Evolutionary conservation across 1,140 invertebrate genomes (phyloP).

Genomic region (Diachasma alloeum): DNA sequence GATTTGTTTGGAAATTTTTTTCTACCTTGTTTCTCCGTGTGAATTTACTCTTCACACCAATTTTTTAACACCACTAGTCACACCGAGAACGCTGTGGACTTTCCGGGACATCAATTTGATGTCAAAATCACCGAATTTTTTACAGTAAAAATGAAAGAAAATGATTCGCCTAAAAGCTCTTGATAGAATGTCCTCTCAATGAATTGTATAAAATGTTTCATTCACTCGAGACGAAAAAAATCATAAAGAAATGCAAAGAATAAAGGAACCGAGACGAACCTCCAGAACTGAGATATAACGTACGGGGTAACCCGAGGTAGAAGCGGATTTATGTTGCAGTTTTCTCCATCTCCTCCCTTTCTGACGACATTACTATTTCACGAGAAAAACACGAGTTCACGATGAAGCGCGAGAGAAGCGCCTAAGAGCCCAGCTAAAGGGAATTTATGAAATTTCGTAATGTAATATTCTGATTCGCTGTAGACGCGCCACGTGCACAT

Average conservation of each 20-base stretch:
- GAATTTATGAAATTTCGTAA: slow-evolving; percentile 66
- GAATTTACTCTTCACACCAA: too few species aligned
- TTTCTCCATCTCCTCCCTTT: slow-evolving; percentile 4
- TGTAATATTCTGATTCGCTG: slow-evolving; percentile 61
- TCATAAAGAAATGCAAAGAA: not conserved
- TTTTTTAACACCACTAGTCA: too few species aligned
- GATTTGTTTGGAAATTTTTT: too few species aligned
- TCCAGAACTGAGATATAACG: not conserved
- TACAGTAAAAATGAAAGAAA: not conserved
- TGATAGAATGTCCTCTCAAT: not conserved
- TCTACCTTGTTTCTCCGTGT: too few species aligned
- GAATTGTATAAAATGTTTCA: not conserved
- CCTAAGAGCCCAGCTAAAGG: slow-evolving; percentile 60
- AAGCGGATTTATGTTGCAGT: slow-evolving; percentile 49
- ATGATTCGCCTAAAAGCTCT: too few species aligned
- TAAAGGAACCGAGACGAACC: not conserved
- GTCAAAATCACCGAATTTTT: too few species aligned
- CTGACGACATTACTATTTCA: slow-evolving; percentile 59
- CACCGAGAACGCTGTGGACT: too few species aligned
- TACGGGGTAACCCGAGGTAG: not conserved
- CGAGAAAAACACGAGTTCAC: slow-evolving; percentile 54
- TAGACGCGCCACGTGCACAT: slow-evolving; percentile 41
- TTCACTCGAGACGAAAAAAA: not conserved
- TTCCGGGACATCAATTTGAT: too few species aligned
- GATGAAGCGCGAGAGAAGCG: slow-evolving; percentile 44